These are phyloP conservation scores for Machaerirhynchus nigripectus DNA, from an alignment of 2,113 vertebrate genomes.

Conservation along the genomic window DNA sequence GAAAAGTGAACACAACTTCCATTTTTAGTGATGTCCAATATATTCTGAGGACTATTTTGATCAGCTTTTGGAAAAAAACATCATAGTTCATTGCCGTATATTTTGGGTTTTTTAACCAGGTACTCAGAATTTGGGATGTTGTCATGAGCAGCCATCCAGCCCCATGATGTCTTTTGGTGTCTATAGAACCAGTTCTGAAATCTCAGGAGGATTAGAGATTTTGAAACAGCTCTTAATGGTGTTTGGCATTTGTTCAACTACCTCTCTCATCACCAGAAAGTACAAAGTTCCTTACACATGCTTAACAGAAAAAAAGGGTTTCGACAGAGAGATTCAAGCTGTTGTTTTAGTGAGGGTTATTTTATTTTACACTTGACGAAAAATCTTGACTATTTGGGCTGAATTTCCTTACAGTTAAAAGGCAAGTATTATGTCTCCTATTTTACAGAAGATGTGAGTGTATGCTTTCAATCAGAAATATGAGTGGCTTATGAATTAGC, in stretches of 20 bases:
- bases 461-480: background rate
- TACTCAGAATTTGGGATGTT: background rate
- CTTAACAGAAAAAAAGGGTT: background rate
- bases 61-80: background rate
- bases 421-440: background rate
- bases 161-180: background rate
- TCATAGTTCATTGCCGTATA: background rate
- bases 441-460: background rate
- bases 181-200: background rate
- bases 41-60: background rate
- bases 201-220: background rate
- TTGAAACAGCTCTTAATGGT: background rate
- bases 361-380: background rate
- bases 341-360: background rate
- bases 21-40: background rate
- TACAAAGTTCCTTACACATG: background rate
- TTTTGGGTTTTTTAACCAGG: background rate
- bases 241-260: slow-evolving; percentile 27
- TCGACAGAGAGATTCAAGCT: background rate
- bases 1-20: background rate
- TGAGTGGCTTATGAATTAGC: background rate
- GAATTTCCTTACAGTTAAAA: background rate
- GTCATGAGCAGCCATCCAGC: background rate
- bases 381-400: background rate
- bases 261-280: slow-evolving; percentile 15